Evolutionary conservation across 2,888 invertebrate species (phyloP).

Genomic region (Lepidocyrtoides sp.): DNA sequence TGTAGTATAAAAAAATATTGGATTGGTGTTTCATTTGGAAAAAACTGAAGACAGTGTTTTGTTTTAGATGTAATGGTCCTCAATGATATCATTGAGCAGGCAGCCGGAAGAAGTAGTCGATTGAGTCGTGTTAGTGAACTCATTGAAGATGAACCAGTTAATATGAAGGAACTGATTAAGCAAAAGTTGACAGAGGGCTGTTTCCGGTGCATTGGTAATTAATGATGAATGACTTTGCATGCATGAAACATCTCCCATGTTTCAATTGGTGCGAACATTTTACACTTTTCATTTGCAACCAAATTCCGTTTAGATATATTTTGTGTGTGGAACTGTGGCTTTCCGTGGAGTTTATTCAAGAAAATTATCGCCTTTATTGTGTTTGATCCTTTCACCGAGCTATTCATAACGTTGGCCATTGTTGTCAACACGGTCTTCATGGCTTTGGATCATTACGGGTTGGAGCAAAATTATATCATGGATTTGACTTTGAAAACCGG

Average conservation of each 20-base stretch:
- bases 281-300: too few relatives aligned
- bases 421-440: conserved; percentile 93
- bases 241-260: too few relatives aligned
- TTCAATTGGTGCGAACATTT: too few relatives aligned
- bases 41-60: conserved; percentile 89
- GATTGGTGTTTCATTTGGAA: not conserved
- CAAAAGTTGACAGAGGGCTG: conserved; percentile 93
- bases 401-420: conserved; percentile 99
- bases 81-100: conserved; percentile 98
- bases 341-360: conserved; percentile 96
- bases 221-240: not conserved
- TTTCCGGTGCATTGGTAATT: conserved; percentile 92
- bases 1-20: too few relatives aligned
- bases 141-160: not conserved
- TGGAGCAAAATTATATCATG: conserved; percentile 92
- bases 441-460: conserved; percentile 97
- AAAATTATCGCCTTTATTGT: conserved; percentile 95
- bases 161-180: conserved; percentile 88
- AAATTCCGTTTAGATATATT: too few relatives aligned
- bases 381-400: conserved; percentile 99
- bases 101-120: conserved; percentile 89
- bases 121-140: conserved; percentile 86
- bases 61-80: conserved; percentile 99
- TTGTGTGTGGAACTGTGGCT: conserved; percentile 96
- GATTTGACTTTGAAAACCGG: conserved; percentile 92